Base-by-base conservation (phyloP, 2,797 vertebrate genomes). In the Ctenochaetus hawaiiensis region DNA sequence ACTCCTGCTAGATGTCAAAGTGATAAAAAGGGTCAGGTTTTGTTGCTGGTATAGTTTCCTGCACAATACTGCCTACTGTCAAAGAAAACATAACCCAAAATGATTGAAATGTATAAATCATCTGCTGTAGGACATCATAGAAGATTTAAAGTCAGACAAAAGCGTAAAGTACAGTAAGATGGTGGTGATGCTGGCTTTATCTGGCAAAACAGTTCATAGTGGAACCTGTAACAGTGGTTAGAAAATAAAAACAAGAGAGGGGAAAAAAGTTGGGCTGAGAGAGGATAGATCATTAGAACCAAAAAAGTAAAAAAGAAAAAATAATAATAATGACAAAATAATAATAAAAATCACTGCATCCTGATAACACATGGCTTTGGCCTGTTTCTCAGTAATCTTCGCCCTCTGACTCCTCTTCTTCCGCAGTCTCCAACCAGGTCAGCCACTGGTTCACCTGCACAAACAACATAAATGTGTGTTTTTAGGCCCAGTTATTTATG, bases 331-430 rank as follows among this genome's bases (percentile, higher is more conserved):
- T 6, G 67, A 78, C 63, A 75, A 67, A 60, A 51, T 16, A 18
- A 20, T 52, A 23, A 54, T 8, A 6, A 18, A 51, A 75, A 37
- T 95, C 96, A 94, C 96, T 96, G 95, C 95, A 96, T 96, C 95
- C 93, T 80, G 62, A 78, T 95, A 96, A 96, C 94, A 96, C 81
- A 92, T 90, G 92, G 91, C 92, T 93, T 92, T 91, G 95, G 95
- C 95, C 96, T 94, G 93, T 93, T 95, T 86, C 94, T 98, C 96
- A 99, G 84, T 99, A 97, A 76, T 95, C 97, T 87, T 99, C 98
- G 57, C 99, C 98, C 92, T 99, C 98, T 0, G 98, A 99, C 95
- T 99, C 98, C 94, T 99, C 98, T 92, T 99, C 98, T 92, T 99
- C 98, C 20, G 98, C 98, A 1, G 98, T 99, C 95, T 99, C 98